phyloP scores from a whole-genome alignment of 2,797 vertebrate genomes.

The Pseudomugil gertrudae region DNA sequence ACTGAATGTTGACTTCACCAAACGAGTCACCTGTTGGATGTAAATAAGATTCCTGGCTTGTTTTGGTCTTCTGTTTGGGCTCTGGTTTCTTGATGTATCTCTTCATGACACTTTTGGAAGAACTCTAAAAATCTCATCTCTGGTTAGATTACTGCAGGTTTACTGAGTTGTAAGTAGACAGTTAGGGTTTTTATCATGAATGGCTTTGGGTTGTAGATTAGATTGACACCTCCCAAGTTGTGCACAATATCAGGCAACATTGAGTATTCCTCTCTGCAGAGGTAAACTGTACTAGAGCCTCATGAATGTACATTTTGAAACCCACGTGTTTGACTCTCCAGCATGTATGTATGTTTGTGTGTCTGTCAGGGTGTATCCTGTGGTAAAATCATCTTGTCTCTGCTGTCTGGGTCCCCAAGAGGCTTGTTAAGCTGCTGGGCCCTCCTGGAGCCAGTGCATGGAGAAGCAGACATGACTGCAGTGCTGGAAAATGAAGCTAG shows the following conservation, averaged over 20 bases:
- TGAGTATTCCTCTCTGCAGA: conserved; percentile 52
- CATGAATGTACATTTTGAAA: conserved; percentile 66
- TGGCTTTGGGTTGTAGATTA: conserved; percentile 58
- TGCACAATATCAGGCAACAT: no score
- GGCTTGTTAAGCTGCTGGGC: conserved; percentile 75
- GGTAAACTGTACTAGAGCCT: conserved; percentile 63
- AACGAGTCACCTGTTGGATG: conserved; percentile 44
- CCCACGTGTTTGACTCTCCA: conserved; percentile 73
- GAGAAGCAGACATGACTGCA: conserved; percentile 71
- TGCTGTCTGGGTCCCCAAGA: conserved; percentile 70
- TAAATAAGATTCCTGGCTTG: conserved; percentile 42
- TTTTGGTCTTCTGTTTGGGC: conserved; percentile 18
- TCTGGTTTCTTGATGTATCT: conserved; percentile 53
- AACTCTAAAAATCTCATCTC: conserved; percentile 55
- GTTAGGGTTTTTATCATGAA: conserved; percentile 34
- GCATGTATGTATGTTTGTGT: conserved; percentile 27
- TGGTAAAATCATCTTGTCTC: conserved; percentile 72
- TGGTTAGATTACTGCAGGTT: conserved; percentile 42
- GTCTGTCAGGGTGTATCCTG: conserved; percentile 67
- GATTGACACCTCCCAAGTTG: no score
- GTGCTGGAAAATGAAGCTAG: conserved; percentile 74
- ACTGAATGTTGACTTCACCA: conserved; percentile 60
- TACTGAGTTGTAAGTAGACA: conserved; percentile 41
- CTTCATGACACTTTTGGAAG: conserved; percentile 43
- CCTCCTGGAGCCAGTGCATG: conserved; percentile 63